A percentile compares a stretch with the other conserved stretches of the same genome.
phyloP scores from a whole-genome alignment of 2,797 vertebrate species.

The Knipowitschia caucasica region DNA sequence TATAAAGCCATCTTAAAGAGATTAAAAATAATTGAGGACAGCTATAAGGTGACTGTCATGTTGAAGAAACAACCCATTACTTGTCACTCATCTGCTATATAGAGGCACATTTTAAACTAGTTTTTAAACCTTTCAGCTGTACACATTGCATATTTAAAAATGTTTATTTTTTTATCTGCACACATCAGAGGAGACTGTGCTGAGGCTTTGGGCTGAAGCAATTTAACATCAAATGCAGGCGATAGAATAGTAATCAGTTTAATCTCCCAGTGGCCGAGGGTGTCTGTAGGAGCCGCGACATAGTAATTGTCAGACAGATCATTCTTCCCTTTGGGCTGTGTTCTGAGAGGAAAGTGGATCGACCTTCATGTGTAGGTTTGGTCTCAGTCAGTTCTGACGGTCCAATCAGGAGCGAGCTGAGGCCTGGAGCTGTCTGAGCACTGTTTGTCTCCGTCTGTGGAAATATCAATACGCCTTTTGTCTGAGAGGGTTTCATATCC shows the following conservation, averaged over 20 bases:
- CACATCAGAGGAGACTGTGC: slow-evolving; percentile 21
- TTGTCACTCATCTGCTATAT: no score
- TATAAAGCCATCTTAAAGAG: background rate
- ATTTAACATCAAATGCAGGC: slow-evolving; percentile 52
- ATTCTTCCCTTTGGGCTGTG: slow-evolving; percentile 39
- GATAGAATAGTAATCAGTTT: slow-evolving; percentile 55
- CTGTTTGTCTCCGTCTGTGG: slow-evolving; percentile 35
- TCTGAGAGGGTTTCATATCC: slow-evolving; percentile 35
- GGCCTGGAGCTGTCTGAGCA: slow-evolving; percentile 47
- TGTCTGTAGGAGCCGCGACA: slow-evolving; percentile 50
- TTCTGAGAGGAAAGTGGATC: slow-evolving; percentile 36
- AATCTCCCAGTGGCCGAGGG: slow-evolving; percentile 49
- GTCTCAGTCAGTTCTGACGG: slow-evolving; percentile 52
- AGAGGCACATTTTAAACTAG: no score
- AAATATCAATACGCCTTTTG: slow-evolving; percentile 57
- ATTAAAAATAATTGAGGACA: background rate
- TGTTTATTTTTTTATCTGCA: slow-evolving; percentile 18
- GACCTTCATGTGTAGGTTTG: slow-evolving; percentile 60
- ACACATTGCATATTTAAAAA: background rate
- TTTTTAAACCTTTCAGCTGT: background rate
- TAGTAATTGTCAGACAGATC: slow-evolving; percentile 53
- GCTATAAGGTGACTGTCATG: background rate
- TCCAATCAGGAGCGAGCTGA: slow-evolving; percentile 55
- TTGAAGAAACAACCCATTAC: background rate
- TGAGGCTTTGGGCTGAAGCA: slow-evolving; percentile 35